Percentiles rank a stretch among this genome's conserved stretches.
Conservation (phyloP, 2,888 invertebrate species). For the Anoplius nigerrimus region DNA sequence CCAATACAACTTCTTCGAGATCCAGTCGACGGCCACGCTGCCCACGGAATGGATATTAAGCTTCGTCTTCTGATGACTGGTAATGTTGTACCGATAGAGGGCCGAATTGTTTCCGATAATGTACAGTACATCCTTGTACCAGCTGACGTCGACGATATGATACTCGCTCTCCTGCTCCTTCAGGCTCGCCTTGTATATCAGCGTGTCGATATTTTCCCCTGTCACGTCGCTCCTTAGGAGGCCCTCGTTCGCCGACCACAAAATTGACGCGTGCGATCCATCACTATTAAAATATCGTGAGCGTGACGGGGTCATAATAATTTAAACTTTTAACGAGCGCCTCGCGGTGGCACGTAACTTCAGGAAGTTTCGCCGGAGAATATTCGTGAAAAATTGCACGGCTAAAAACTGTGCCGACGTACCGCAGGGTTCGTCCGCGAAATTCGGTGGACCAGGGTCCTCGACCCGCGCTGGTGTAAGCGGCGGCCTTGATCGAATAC, state of each 20-base stretch:
- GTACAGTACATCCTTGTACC: constrained; percentile 85
- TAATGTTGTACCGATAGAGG: constrained; percentile 84
- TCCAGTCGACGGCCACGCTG: constrained; percentile 92
- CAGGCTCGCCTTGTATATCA: constrained; percentile 80
- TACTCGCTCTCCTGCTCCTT: constrained; percentile 75
- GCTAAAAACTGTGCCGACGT: constrained; percentile 20
- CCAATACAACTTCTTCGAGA: constrained; percentile 93
- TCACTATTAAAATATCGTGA: constrained; percentile 72
- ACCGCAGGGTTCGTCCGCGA: constrained; percentile 82
- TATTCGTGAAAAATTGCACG: neutral
- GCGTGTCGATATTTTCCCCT: constrained; percentile 84
- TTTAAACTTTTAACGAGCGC: constrained; percentile 4
- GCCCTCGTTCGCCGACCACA: constrained; percentile 87
- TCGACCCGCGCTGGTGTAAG: constrained; percentile 84
- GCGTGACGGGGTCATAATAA: neutral
- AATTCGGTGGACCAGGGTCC: constrained; percentile 90
- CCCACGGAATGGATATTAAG: constrained; percentile 85
- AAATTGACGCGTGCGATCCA: constrained; percentile 79
- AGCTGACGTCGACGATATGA: constrained; percentile 84
- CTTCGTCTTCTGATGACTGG: constrained; percentile 77
- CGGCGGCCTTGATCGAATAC: constrained; percentile 87
- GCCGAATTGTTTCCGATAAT: constrained; percentile 85
- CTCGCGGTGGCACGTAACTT: too few relatives aligned
- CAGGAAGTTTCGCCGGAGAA: too few relatives aligned
- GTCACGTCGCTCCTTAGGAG: constrained; percentile 88